A percentile compares a stretch with the other conserved stretches of the same genome.
Conservation (phyloP, 2,888 invertebrate genomes). For the Melanotus villosus region DNA sequence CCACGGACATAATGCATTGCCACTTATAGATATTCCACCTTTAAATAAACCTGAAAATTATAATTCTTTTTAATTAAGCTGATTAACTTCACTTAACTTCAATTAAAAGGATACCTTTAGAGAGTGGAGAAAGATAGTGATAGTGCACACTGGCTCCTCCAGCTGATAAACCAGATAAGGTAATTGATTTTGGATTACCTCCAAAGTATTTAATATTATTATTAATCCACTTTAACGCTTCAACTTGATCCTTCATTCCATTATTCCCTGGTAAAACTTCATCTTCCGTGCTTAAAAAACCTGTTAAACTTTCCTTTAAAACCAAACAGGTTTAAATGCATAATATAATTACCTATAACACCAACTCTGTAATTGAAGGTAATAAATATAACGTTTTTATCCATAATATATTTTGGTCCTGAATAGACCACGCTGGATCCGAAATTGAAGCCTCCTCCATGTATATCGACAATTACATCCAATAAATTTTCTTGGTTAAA, state of each 20-base stretch:
- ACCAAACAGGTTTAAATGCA: not conserved
- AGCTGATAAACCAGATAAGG: conserved; percentile 77
- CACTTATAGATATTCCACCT: conserved; percentile 78
- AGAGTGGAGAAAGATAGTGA: conserved; percentile 76
- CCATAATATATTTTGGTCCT: conserved; percentile 70
- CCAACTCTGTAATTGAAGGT: conserved; percentile 78
- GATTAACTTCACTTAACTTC: too few species aligned
- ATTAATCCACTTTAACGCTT: conserved; percentile 78
- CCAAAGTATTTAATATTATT: conserved; percentile 78
- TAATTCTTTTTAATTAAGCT: not conserved
- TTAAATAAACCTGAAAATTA: conserved; percentile 68
- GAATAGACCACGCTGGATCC: conserved; percentile 71
- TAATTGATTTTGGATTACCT: conserved; percentile 77
- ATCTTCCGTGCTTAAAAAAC: conserved; percentile 81
- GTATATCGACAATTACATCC: conserved; percentile 74
- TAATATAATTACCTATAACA: conserved; percentile 71
- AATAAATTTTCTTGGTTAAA: conserved; percentile 63
- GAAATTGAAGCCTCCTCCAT: conserved; percentile 76
- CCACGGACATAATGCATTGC: conserved; percentile 73
- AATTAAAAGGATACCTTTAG: conserved; percentile 56
- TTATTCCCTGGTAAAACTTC: conserved; percentile 76
- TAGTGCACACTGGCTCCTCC: conserved; percentile 81
- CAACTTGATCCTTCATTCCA: conserved; percentile 79
- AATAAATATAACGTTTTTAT: conserved; percentile 74
- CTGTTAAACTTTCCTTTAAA: conserved; percentile 62